Evolutionary conservation across 2,113 vertebrate species (phyloP), one percentile per base, ranked within the genome.

Genomic region (Protobothrops mucrosquamatus): DNA sequence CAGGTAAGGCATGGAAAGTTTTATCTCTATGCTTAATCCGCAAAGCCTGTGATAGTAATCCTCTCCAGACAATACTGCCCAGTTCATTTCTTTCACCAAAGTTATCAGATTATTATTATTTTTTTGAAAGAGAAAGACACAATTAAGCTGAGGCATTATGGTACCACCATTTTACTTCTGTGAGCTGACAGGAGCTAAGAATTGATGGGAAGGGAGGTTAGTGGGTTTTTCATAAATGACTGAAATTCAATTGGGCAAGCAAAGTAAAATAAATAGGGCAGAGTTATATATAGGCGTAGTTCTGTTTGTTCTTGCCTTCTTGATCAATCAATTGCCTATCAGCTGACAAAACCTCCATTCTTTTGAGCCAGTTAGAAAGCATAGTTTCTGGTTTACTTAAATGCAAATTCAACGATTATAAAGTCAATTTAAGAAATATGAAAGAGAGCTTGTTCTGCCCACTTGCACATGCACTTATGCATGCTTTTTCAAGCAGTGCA

Each of bases 401-500:
- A 85, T 85, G 39, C 4, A 85, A 81, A 89, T 74, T 46, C 18
- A 56, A 74, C n/a, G 3, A 92, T 85, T 22, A 85, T 26, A 89
- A 74, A 55, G 64, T 81, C 57, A 34, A 55, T 85, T 43, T n/a
- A 55, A 92, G 64, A 89, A 85, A 61, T 14, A 48, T 92, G 34
- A 85, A 55, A 94, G 95, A 96, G 92, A 12, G 92, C 87, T 22
- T 81, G 59, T 88, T 52, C 94, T 88, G 51, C 94, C 94, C 92
- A 95, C 93, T 89, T 92, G 85, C 51, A 92, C 39, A 48, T 92
- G 59, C 2, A 26, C 4, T 34, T 88, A 46, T 92, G 92, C 51
- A 87, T 43, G 56, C 85, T 95, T 96, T 92, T 57, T 96, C 85
- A 94, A 93, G 94, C 92, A 95, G 92, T 95, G 93, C 95, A 94